phyloP scores from a whole-genome alignment of 2,113 vertebrate species.

The Delphinapterus leucas region DNA sequence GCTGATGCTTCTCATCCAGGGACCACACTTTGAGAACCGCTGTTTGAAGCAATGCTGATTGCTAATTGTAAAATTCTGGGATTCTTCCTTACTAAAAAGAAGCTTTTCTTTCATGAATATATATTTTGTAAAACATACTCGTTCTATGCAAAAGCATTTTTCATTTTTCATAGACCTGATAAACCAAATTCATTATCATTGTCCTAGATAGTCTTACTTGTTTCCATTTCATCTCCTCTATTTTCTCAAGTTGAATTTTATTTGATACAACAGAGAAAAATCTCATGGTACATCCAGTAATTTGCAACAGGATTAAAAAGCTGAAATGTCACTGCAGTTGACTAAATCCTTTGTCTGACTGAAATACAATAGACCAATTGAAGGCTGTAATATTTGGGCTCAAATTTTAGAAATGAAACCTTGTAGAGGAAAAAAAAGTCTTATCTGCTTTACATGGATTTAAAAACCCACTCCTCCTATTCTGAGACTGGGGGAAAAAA shows the following conservation, averaged over 20 bases:
- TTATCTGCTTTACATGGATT: slow-evolving; percentile 29
- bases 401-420: slow-evolving; percentile 58
- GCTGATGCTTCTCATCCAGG: not conserved
- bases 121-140: not conserved
- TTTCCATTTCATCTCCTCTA: slow-evolving; percentile 13
- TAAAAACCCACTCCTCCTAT: not conserved
- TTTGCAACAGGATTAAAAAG: slow-evolving; percentile 53
- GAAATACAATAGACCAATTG: slow-evolving; percentile 69
- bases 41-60: not conserved
- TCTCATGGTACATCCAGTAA: slow-evolving; percentile 15
- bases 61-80: not conserved
- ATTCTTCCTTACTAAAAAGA: not conserved
- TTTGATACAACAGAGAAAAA: slow-evolving; percentile 45
- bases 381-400: slow-evolving; percentile 45
- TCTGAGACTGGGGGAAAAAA: not conserved
- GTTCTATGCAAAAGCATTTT: not conserved
- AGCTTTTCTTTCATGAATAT: not conserved
- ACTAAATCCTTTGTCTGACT: slow-evolving; percentile 66
- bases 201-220: not conserved
- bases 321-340: slow-evolving; percentile 58
- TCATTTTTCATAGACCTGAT: not conserved
- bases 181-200: not conserved
- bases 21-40: not conserved
- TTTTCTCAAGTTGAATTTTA: slow-evolving; percentile 44
- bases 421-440: not conserved